These are phyloP conservation scores for Idaea aversata DNA, from an alignment of 2,888 invertebrate genomes.

Conservation along the genomic window DNA sequence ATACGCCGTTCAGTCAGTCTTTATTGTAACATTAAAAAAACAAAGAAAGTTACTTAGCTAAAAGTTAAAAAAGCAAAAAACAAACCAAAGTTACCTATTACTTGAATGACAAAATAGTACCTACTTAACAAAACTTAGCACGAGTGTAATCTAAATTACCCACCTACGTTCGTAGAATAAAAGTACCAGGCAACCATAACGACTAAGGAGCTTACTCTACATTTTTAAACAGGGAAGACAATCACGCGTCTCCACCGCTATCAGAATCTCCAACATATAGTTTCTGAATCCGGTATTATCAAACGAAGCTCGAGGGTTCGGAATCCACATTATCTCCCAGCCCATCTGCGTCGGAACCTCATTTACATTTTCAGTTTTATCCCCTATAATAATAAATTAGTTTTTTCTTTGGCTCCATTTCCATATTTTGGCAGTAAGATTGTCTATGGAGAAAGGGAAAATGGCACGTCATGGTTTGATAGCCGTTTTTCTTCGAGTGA, in stretches of 20 bases:
- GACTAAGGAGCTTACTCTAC: background rate
- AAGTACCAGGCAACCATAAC: background rate
- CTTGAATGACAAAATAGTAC: too few relatives aligned
- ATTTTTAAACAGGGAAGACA: background rate
- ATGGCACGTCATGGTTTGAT: background rate
- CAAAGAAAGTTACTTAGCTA: too few relatives aligned
- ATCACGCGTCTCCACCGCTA: background rate
- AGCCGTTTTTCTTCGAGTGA: background rate
- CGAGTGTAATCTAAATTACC: background rate
- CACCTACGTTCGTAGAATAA: background rate
- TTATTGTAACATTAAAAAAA: too few relatives aligned
- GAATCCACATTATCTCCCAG: slow-evolving; percentile 26
- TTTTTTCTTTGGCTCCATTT: slow-evolving; percentile 32
- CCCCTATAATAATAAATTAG: slow-evolving; percentile 36
- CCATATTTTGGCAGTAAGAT: slow-evolving; percentile 33
- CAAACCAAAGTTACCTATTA: too few relatives aligned
- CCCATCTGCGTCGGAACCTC: slow-evolving; percentile 29
- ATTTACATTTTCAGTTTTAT: slow-evolving; percentile 28
- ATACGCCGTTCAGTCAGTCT: too few relatives aligned
- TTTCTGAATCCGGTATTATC: background rate
- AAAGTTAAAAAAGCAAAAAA: too few relatives aligned
- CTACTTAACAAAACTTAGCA: too few relatives aligned
- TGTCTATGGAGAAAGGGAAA: slow-evolving; percentile 20
- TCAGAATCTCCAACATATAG: slow-evolving; percentile 1
- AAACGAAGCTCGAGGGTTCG: slow-evolving; percentile 14